A percentile compares a stretch with the other conserved stretches of the same genome.
phyloP scores from a whole-genome alignment of 2,888 invertebrate genomes.

The Alentia gelatinosa region DNA sequence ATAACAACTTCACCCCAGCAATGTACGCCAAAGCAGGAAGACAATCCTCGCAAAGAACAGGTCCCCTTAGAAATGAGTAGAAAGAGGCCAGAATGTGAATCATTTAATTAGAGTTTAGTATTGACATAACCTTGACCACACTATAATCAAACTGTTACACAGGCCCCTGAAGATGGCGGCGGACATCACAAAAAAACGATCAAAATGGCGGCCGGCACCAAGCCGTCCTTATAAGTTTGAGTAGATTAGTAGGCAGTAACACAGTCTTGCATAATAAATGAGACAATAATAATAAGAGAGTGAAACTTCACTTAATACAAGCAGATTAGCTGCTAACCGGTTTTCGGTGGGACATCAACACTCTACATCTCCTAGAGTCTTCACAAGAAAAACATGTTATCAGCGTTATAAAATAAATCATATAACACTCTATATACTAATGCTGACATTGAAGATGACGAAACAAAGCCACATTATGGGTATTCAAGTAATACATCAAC shows the following conservation, averaged over 20 bases:
- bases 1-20: not conserved
- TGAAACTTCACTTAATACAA: too few species aligned
- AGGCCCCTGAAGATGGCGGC: not conserved
- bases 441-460: too few species aligned
- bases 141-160: not conserved
- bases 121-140: not conserved
- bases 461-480: too few species aligned
- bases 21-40: not conserved
- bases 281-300: not conserved
- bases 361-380: too few species aligned
- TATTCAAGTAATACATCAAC: too few species aligned
- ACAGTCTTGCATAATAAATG: constrained; percentile 2
- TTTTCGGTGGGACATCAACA: too few species aligned
- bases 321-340: too few species aligned
- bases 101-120: not conserved
- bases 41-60: not conserved
- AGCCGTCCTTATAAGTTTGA: not conserved
- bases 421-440: too few species aligned
- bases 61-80: constrained; percentile 13
- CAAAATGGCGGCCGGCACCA: not conserved
- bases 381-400: too few species aligned
- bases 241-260: constrained; percentile 16
- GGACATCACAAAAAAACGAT: not conserved
- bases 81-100: not conserved
- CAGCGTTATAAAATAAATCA: too few species aligned